Percentiles rank a stretch among this genome's conserved stretches.
Conservation (phyloP, 2,113 vertebrate species). For the Porphyrio hochstetteri region DNA sequence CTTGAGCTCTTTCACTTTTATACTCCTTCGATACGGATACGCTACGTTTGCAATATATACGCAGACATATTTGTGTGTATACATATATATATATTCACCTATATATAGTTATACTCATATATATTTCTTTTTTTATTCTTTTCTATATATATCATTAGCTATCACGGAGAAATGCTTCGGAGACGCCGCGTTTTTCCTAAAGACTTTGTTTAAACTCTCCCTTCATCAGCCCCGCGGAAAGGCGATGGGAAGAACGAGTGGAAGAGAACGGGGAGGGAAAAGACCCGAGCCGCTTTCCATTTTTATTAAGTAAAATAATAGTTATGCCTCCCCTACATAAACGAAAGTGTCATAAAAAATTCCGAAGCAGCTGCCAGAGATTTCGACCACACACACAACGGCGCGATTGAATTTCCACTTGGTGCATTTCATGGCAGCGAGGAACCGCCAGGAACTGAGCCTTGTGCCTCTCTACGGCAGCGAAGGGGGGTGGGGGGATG, state of each 20-base stretch:
- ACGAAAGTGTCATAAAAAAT: constrained; percentile 69
- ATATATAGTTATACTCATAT: not conserved
- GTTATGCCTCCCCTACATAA: constrained; percentile 58
- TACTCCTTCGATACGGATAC: not conserved
- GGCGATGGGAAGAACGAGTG: not conserved
- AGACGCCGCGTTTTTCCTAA: not conserved
- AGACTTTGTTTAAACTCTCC: not conserved
- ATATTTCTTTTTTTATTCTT: not conserved
- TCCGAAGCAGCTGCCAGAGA: constrained; percentile 68
- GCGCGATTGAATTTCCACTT: constrained; percentile 60
- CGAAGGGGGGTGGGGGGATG: not conserved
- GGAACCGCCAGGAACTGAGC: constrained; percentile 13
- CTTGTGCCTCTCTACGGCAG: not conserved
- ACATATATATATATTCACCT: not conserved
- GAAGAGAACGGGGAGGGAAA: not conserved
- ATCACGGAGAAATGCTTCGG: not conserved
- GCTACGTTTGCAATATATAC: not conserved
- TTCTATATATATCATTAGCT: not conserved
- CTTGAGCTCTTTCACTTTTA: not conserved
- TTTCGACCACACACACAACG: constrained; percentile 72
- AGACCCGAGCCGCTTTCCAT: constrained; percentile 16
- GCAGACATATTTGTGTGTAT: fast-evolving
- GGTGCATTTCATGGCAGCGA: constrained; percentile 40
- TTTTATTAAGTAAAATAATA: constrained; percentile 70
- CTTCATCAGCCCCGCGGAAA: not conserved